A percentile compares a stretch with the other conserved stretches of the same genome.
These are phyloP conservation scores for Diorhabda carinulata DNA, from an alignment of 1,140 invertebrate species.

Conservation along the genomic window DNA sequence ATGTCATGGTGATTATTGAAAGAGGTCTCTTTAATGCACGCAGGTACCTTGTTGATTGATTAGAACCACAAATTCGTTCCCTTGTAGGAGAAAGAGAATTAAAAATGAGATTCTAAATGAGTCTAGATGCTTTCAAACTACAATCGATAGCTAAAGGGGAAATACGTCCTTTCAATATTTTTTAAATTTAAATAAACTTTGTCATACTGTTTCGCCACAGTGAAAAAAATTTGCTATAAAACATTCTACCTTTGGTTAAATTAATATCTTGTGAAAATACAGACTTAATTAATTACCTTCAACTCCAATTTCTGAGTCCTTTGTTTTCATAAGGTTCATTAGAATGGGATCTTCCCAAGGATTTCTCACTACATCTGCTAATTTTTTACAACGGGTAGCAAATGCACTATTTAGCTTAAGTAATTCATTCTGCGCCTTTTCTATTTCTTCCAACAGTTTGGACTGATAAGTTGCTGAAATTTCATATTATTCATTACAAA, in stretches of 20 bases:
- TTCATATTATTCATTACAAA: neutral
- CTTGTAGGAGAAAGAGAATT: no score
- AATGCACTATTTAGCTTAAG: slow-evolving; percentile 37
- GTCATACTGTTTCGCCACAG: no score
- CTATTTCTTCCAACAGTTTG: slow-evolving; percentile 32
- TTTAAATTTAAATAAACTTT: no score
- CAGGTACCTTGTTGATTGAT: no score
- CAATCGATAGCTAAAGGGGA: no score
- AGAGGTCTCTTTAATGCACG: no score
- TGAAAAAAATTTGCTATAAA: no score
- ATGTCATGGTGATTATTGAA: no score
- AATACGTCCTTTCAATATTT: no score
- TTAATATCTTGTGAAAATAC: slow-evolving; percentile 17
- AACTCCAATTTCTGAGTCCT: slow-evolving; percentile 35
- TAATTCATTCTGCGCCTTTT: slow-evolving; percentile 37
- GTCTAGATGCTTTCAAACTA: no score
- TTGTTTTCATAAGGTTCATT: slow-evolving; percentile 33
- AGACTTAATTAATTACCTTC: slow-evolving; percentile 30
- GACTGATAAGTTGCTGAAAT: slow-evolving; percentile 12
- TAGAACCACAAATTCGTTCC: no score
- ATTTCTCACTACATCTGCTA: slow-evolving; percentile 41
- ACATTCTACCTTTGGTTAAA: neutral
- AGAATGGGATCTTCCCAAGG: slow-evolving; percentile 43
- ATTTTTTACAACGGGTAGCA: slow-evolving; percentile 38
- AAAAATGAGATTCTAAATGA: no score